Percentiles rank a stretch among this genome's conserved stretches.
Evolutionary conservation across 1,140 invertebrate genomes (phyloP).

Genomic region (Centruroides sculpturatus): DNA sequence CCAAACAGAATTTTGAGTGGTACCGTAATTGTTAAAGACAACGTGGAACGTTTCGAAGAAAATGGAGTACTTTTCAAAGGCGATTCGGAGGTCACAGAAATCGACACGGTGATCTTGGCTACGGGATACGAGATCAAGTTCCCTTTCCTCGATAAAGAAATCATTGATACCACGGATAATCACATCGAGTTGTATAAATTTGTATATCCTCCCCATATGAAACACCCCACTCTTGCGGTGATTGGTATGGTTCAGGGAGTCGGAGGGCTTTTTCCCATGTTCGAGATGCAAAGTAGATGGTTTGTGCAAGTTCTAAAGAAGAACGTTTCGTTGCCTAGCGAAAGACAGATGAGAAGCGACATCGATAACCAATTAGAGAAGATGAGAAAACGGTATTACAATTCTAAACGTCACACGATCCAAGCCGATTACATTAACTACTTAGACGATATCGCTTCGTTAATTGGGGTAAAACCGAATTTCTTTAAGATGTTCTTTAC

Average conservation of each 20-base stretch:
- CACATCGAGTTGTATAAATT: slow-evolving; percentile 10
- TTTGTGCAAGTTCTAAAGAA: slow-evolving; percentile 17
- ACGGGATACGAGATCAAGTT: slow-evolving; percentile 22
- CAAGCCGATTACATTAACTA: slow-evolving; percentile 29
- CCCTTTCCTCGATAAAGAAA: slow-evolving; percentile 3
- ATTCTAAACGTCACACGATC: slow-evolving; percentile 28
- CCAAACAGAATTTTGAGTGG: slow-evolving; percentile 22
- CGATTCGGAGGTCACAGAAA: slow-evolving; percentile 1
- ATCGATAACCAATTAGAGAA: slow-evolving; percentile 17
- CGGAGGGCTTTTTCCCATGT: slow-evolving; percentile 35
- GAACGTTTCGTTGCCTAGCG: slow-evolving; percentile 18
- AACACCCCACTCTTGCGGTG: slow-evolving; percentile 29
- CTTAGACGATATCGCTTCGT: slow-evolving; percentile 28
- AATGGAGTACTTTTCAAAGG: slow-evolving; percentile 26
- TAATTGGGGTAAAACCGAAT: slow-evolving; percentile 26
- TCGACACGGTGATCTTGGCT: slow-evolving; percentile 5
- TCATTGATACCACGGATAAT: slow-evolving; percentile 6
- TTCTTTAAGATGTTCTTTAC: slow-evolving; percentile 24
- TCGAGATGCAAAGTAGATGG: slow-evolving; percentile 30
- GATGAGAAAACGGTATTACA: slow-evolving; percentile 21
- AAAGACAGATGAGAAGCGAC: slow-evolving; percentile 23
- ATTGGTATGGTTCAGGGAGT: slow-evolving; percentile 38
- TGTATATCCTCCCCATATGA: slow-evolving; percentile 27
- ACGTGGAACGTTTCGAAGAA: slow-evolving; percentile 7
- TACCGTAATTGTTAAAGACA: slow-evolving; percentile 28